A percentile compares a stretch with the other conserved stretches of the same genome.
These are phyloP conservation scores for Urocyon cinereoargenteus DNA, from an alignment of 2,797 vertebrate genomes.

Conservation along the genomic window DNA sequence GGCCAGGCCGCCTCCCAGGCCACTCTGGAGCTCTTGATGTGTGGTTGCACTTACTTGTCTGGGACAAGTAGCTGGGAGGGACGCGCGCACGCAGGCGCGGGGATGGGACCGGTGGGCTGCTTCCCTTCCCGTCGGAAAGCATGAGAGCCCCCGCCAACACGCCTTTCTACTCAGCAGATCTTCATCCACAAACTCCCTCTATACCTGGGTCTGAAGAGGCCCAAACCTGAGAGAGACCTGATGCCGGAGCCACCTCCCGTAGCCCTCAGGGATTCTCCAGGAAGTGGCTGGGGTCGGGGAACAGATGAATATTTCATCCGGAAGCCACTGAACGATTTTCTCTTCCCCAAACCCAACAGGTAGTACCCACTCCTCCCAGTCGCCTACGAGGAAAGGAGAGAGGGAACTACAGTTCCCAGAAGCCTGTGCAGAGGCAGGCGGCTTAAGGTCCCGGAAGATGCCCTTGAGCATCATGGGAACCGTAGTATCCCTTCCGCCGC, in stretches of 20 bases:
- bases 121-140: constrained; percentile 3
- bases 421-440: not conserved
- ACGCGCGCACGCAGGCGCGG: not conserved
- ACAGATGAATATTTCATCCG: constrained; percentile 96
- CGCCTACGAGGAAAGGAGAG: not conserved
- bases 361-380: constrained; percentile 77
- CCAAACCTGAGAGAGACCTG: constrained; percentile 89
- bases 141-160: not conserved
- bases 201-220: constrained; percentile 92
- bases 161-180: constrained; percentile 86
- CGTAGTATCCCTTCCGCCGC: constrained; percentile 49
- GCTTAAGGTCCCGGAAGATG: not conserved
- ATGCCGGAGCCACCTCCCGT: constrained; percentile 76
- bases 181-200: constrained; percentile 93
- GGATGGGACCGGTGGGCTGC: not conserved
- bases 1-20: not conserved
- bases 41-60: not conserved
- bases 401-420: constrained; percentile 66
- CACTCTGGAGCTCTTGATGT: not conserved
- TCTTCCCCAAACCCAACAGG: constrained; percentile 93
- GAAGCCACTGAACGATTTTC: constrained; percentile 90
- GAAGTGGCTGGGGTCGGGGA: constrained; percentile 83
- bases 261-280: constrained; percentile 81
- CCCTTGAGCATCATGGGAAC: constrained; percentile 65
- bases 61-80: not conserved